A percentile compares a stretch with the other conserved stretches of the same genome.
Conservation (phyloP, 2,888 invertebrate genomes). For the Podabrus alpinus region DNA sequence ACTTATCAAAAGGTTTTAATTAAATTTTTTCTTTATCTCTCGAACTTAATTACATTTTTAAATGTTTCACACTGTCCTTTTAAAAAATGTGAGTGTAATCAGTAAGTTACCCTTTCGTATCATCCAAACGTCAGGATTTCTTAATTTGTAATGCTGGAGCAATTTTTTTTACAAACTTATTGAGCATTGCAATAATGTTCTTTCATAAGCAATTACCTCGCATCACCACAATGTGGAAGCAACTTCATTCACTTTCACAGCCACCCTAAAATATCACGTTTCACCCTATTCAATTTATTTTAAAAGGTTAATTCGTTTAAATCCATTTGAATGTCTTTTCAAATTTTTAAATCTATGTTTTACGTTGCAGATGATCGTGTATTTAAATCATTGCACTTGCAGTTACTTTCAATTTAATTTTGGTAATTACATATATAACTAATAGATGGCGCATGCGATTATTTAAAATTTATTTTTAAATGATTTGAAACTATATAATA, state of each 20-base stretch:
- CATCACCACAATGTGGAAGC: not conserved
- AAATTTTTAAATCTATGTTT: not conserved
- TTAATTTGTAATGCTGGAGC: not conserved
- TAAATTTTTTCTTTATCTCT: not conserved
- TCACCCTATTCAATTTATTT: not conserved
- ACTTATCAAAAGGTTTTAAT: not conserved
- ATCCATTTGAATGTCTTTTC: not conserved
- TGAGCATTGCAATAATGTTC: not conserved
- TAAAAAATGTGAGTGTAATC: not conserved
- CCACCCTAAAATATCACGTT: not conserved
- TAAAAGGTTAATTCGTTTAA: not conserved
- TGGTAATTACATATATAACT: not conserved
- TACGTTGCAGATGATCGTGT: not conserved
- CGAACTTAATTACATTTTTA: not conserved
- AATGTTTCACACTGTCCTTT: not conserved
- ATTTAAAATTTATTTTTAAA: not conserved
- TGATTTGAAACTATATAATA: not conserved
- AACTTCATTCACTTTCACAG: not conserved
- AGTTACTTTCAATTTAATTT: not conserved
- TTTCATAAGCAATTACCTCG: not conserved
- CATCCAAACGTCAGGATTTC: not conserved
- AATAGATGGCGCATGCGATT: not conserved
- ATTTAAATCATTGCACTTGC: not conserved
- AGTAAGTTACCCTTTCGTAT: not conserved
- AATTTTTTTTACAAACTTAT: not conserved